Percentiles rank a stretch among this genome's conserved stretches.
These are phyloP conservation scores for Miltochrista miniata DNA, from an alignment of 2,888 invertebrate species.

Conservation along the genomic window DNA sequence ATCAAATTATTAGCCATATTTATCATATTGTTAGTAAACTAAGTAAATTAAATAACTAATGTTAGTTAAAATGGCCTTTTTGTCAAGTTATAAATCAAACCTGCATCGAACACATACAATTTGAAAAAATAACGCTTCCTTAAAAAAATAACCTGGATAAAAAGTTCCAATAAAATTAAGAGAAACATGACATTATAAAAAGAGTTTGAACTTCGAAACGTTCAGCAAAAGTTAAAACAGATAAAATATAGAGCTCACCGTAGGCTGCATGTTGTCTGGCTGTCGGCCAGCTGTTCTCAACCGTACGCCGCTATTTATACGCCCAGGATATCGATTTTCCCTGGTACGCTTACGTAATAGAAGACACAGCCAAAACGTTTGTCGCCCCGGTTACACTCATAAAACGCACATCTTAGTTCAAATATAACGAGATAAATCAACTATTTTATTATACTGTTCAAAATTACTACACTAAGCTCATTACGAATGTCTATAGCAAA, in stretches of 20 bases:
- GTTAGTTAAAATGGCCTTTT: too few species aligned
- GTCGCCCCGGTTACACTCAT: constrained; percentile 60
- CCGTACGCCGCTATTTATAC: constrained; percentile 76
- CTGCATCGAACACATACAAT: too few species aligned
- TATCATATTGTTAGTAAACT: too few species aligned
- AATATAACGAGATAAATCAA: constrained; percentile 36
- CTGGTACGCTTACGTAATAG: constrained; percentile 78
- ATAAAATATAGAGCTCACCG: constrained; percentile 55
- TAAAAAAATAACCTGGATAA: too few species aligned
- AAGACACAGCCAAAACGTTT: constrained; percentile 62
- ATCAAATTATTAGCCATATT: too few species aligned
- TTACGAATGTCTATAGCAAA: background rate
- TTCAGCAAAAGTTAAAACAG: constrained; percentile 6
- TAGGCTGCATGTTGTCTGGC: constrained; percentile 75
- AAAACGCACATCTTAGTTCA: constrained; percentile 48
- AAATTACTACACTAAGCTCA: constrained; percentile 13
- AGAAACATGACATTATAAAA: background rate
- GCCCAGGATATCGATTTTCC: constrained; percentile 77
- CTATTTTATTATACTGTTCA: constrained; percentile 15
- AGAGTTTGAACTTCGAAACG: constrained; percentile 1
- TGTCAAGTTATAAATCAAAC: too few species aligned
- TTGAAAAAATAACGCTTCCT: too few species aligned
- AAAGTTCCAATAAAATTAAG: too few species aligned
- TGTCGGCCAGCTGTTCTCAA: constrained; percentile 76
- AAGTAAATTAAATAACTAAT: too few species aligned